Base-by-base conservation (phyloP, 2,797 vertebrate species). In the Acanthurus leucopareius region DNA sequence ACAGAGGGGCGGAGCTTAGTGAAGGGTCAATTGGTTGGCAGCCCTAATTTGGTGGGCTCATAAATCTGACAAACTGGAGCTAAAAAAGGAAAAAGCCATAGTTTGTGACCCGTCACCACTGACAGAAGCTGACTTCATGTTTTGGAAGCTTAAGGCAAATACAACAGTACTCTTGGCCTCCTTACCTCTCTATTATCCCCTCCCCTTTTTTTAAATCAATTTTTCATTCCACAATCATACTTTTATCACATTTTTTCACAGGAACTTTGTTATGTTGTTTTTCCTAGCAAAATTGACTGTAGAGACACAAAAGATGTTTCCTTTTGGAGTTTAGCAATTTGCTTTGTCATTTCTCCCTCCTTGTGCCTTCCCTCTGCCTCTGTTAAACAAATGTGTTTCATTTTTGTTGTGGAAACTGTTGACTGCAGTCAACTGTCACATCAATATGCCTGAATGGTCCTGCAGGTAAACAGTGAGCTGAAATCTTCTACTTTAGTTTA, bases 301-400 rank as follows among this genome's bases (percentile, higher is more conserved):
- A 19, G 35, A 66, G 62, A 80, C 10, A 58, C 49, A 71, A 17
- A 48, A 65, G 7, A 74, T 15, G 32, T 70, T 69, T 79, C 74
- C 56, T 80, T 14, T 3, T 45, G 59, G 71, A 83, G 68, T 49
- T 73, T 56, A 11, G 3, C 56, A 78, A 20, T 73, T 83, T 61
- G 57, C 32, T 58, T 57, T 66, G 61, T 71, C 58, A 73, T 68
- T 78, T 69, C 20, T 32, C 75, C 22, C 32, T 73, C 19, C 51
- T 75, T 60, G 15, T 61, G 25, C 69, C 52, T 65, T 53, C 47
- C 61, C 58, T 58, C 60, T 65, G 71, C 44, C 68, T 42, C 67
- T n/a, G 16, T 67, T 44, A 57, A 38, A 82, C 68, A 52, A 73
- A 68, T 65, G 45, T 16, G 19, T 71, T 79, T 79, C 44, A 78